A percentile compares a stretch with the other conserved stretches of the same genome.
phyloP scores from a whole-genome alignment of 2,113 vertebrate genomes.

The Chrysemys picta region DNA sequence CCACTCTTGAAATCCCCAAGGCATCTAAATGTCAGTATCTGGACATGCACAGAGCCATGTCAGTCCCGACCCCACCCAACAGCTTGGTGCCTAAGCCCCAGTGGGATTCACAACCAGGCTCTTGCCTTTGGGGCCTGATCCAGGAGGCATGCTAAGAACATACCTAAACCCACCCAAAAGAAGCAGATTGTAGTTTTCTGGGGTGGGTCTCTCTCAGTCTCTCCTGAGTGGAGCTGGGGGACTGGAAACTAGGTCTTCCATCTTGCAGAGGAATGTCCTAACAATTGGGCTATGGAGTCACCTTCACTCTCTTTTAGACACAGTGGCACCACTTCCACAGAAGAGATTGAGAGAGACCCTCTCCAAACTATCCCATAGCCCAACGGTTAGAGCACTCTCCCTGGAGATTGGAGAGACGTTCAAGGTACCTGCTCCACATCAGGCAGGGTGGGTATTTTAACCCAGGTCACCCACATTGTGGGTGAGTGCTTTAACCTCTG shows the following conservation, averaged over 20 bases:
- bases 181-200: not conserved
- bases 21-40: not conserved
- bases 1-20: not conserved
- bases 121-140: not conserved
- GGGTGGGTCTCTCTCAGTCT: not conserved
- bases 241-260: not conserved
- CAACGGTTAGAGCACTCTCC: not conserved
- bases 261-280: not conserved
- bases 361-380: not conserved
- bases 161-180: not conserved
- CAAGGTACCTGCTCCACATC: not conserved
- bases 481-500: not conserved
- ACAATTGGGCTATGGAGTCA: not conserved
- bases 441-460: not conserved
- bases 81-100: not conserved
- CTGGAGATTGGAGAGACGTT: not conserved
- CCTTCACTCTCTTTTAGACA: not conserved
- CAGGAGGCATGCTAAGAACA: not conserved
- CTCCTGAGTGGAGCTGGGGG: not conserved
- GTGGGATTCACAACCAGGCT: not conserved
- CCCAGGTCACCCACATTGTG: too few species aligned
- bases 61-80: not conserved
- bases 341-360: not conserved
- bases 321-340: not conserved
- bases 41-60: not conserved